Conservation (phyloP, 2,888 invertebrate genomes). For the Agonopterix subpropinquella region DNA sequence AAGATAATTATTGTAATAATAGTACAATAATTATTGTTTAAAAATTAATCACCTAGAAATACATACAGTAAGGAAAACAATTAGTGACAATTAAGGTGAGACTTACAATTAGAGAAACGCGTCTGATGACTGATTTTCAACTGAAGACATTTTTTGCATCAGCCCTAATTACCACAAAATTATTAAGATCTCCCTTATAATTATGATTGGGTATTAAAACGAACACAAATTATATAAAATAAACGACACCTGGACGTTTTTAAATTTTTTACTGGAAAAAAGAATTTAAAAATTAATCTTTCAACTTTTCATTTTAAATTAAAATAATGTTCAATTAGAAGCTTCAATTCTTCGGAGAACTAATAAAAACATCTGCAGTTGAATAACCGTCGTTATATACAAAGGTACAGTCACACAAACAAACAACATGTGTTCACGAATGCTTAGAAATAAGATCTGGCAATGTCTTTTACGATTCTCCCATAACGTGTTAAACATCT, state of each 20-base stretch:
- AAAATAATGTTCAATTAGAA: no score
- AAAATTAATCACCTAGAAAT: conserved; percentile 65
- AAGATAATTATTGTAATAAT: conserved; percentile 63
- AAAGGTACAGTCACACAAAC: conserved; percentile 53
- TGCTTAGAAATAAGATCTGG: conserved; percentile 56
- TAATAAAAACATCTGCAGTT: conserved; percentile 17
- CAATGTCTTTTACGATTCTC: conserved; percentile 53
- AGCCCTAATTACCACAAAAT: no score
- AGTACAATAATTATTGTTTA: conserved; percentile 62
- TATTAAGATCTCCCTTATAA: no score
- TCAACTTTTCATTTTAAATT: no score
- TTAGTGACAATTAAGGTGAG: conserved; percentile 63
- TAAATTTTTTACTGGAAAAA: no score
- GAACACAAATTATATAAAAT: no score
- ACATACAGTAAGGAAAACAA: conserved; percentile 64
- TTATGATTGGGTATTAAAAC: no score
- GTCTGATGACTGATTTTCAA: conserved; percentile 16
- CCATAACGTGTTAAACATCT: conserved; percentile 15
- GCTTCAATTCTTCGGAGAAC: no score
- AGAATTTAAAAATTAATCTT: no score
- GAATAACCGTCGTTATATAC: conserved; percentile 30
- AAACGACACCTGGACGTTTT: no score
- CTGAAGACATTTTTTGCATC: conserved; percentile 16
- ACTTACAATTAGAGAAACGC: conserved; percentile 53
- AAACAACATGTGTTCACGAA: conserved; percentile 55